A percentile compares a stretch with the other conserved stretches of the same genome.
These are phyloP conservation scores for Cheilosia pagana DNA, from an alignment of 2,888 invertebrate genomes.

Conservation along the genomic window DNA sequence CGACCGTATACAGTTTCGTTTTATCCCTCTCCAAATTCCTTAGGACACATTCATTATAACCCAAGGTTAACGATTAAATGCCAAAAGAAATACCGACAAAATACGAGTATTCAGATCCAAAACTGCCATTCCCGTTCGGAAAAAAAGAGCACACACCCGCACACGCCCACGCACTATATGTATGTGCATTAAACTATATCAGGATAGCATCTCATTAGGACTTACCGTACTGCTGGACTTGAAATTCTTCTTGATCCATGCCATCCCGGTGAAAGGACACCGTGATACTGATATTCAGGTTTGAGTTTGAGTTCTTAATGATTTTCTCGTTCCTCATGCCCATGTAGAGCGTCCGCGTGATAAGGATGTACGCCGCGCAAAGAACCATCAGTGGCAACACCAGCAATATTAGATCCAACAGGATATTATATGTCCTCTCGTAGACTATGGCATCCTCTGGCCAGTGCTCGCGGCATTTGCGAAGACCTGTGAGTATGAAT, in stretches of 20 bases:
- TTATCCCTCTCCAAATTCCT: background rate
- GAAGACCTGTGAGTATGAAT: slow-evolving; percentile 83
- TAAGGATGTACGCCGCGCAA: slow-evolving; percentile 87
- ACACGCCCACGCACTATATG: background rate
- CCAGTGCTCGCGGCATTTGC: slow-evolving; percentile 87
- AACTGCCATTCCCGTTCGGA: no score
- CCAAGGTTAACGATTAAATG: slow-evolving; percentile 24
- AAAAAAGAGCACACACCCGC: background rate
- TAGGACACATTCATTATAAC: slow-evolving; percentile 30
- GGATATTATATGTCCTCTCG: slow-evolving; percentile 87
- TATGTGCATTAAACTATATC: background rate
- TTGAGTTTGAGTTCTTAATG: slow-evolving; percentile 45
- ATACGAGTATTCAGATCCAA: background rate
- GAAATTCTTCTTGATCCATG: slow-evolving; percentile 41
- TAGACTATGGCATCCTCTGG: slow-evolving; percentile 83
- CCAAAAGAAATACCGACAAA: slow-evolving; percentile 5
- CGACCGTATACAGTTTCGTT: background rate
- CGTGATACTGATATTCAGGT: slow-evolving; percentile 50
- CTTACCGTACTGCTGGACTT: slow-evolving; percentile 47
- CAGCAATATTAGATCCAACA: slow-evolving; percentile 87
- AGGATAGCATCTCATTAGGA: slow-evolving; percentile 62
- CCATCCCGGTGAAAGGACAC: slow-evolving; percentile 43
- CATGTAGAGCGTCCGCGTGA: slow-evolving; percentile 82
- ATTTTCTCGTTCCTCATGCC: slow-evolving; percentile 81
- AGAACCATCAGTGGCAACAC: slow-evolving; percentile 88